Evolutionary conservation across 30 jellyfish, hydroid and myxozoan genomes (phyloP).

Genomic region (Chrysaora quinquecirrha): DNA sequence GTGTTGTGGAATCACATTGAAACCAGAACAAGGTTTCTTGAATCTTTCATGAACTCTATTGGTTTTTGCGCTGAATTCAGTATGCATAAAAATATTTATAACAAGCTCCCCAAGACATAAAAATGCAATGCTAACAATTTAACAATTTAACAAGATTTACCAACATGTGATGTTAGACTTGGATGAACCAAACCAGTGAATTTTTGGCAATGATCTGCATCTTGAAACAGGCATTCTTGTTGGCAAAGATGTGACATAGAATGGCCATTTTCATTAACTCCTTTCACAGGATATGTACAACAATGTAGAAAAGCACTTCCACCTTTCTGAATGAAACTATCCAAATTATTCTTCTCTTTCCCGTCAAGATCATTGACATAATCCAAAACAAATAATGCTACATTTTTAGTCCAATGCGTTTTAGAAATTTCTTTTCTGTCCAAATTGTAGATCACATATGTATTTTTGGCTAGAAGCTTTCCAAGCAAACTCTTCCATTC

Average conservation of each 20-base stretch:
- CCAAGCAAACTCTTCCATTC: slow-evolving; percentile 11
- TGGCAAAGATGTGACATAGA: not conserved
- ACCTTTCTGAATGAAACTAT: slow-evolving; percentile 12
- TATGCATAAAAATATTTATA: no score
- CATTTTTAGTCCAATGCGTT: slow-evolving; percentile 13
- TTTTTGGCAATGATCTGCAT: not conserved
- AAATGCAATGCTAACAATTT: no score
- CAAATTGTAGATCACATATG: slow-evolving; percentile 31
- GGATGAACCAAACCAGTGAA: not conserved
- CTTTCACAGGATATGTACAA: slow-evolving; percentile 2
- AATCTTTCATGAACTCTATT: no score
- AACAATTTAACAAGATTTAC: no score
- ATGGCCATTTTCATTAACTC: not conserved
- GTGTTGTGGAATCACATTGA: no score
- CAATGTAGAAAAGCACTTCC: slow-evolving; percentile 33
- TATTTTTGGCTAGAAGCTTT: not conserved
- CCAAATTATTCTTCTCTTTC: not conserved
- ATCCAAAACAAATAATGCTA: slow-evolving; percentile 21
- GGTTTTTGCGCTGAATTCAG: no score
- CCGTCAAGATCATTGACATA: slow-evolving; percentile 9
- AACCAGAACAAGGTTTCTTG: no score
- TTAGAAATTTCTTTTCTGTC: slow-evolving; percentile 22
- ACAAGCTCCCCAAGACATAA: no score
- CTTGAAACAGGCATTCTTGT: not conserved
- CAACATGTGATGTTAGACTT: not conserved